Evolutionary conservation across 2,113 vertebrate genomes (phyloP), one percentile per base, ranked within the genome.

Genomic region (Bubalus kerabau): DNA sequence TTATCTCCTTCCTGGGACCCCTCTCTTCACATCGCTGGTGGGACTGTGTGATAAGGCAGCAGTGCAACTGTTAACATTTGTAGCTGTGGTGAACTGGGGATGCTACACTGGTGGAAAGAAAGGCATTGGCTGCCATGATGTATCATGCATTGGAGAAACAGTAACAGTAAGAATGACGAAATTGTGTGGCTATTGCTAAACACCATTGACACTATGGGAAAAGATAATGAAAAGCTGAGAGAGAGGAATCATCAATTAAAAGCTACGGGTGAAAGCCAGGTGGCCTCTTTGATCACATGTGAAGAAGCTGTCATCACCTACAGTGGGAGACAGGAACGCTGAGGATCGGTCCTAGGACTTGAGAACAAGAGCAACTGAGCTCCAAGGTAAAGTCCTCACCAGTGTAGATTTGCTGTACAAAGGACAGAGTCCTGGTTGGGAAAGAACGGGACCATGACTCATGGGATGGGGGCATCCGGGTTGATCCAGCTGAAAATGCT

Each of bases 241-340:
- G 24, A 56, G 17, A 95, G 92, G 94, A 62, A 81, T 82, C 81
- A 71, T n/a, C 81, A 93, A 9, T 90, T 62, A 90, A 97, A 93
- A 85, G 60, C 46, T 76, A 85, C 85, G 19, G 30, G 21, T 93
- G 23, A 94, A 94, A 28, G 12, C 76, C 82, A 87, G 54, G 40
- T 62, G 83, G 85, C 36, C 48, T 87, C 64, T 88, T 81, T 62
- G 46, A 88, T 14, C 19, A 13, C 26, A 7, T 7, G 8, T 28
- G n/a, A 93, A 94, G 76, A 95, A 50, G 82, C 40, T 50, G 13
- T 52, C 24, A 87, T 82, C 60, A 32, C 17, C 89, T 76, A 14
- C 8, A 2, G 16, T 56, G 52, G 32, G 80, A 94, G 59, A 48
- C 40, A 76, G 46, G 48, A 92, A 83, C 12, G 13, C 60, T 23